Evolutionary conservation across 2,113 vertebrate genomes (phyloP), one percentile per base, ranked within the genome.

Genomic region (Oxyura jamaicensis): DNA sequence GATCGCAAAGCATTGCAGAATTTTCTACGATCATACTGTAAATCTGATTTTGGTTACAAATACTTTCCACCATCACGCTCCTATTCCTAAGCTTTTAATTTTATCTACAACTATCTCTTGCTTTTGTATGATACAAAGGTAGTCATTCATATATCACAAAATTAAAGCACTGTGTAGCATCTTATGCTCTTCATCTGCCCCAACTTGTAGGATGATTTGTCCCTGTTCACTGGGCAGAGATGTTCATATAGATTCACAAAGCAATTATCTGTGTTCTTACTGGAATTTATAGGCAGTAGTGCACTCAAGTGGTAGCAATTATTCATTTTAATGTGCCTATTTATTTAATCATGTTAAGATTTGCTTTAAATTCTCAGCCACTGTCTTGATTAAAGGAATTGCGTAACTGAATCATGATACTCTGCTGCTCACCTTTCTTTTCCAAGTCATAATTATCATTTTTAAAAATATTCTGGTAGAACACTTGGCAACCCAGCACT

Each of bases 311-410:
- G 67, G 86, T 67, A 82, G 74, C 71, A 68, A 73, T 95, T 95
- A 89, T 12, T 96, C 81, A 92, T 80, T 94, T 95, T 95, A 82
- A 94, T 89, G 74, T 60, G 66, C 74, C 87, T 83, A 73, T 95
- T 92, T 92, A 95, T 92, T 92, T 95, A 89, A 94, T 92, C 81
- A 82, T 25, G 69, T 95, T 93, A 93, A 90, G 48, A 84, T 72
- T 91, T 85, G 74, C 53, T 92, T 83, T 93, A 84, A 93, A 87
- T 95, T 88, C 78, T 92, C 62, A 91, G 78, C 41, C 13, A 48
- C 48, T 68, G 29, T 41, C 89, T 89, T 82, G 35, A 93, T 87
- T 94, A 91, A 76, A 67, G 77, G 36, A 81, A 59, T 19, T 39
- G 8, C 20, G 50, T 31, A 66, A 44, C 71, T 68, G 66, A 86